Evolutionary conservation across 2,797 vertebrate species (phyloP).

Genomic region (Sebastiscus albofasciatus): DNA sequence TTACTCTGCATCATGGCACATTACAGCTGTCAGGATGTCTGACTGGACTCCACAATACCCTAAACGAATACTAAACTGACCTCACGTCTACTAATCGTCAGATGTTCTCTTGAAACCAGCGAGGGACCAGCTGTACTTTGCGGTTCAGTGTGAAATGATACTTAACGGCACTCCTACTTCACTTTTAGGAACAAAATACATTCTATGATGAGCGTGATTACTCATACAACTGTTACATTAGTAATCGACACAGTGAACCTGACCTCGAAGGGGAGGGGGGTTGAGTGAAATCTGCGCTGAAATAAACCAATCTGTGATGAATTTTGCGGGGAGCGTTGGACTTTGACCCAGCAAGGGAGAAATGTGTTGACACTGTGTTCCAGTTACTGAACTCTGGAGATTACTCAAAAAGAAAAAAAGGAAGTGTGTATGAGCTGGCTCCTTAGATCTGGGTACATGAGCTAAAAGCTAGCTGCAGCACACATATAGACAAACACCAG

Average conservation of each 20-base stretch:
- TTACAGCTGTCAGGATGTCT: conserved; percentile 34
- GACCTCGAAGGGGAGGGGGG: conserved; percentile 18
- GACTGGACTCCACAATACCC: conserved; percentile 47
- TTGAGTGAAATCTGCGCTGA: conserved; percentile 16
- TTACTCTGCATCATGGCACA: conserved; percentile 33
- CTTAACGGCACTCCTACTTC: conserved; percentile 45
- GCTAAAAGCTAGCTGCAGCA: conserved; percentile 71
- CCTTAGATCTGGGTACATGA: conserved; percentile 58
- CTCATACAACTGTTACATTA: conserved; percentile 48
- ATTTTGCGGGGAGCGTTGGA: conserved; percentile 40
- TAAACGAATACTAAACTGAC: conserved; percentile 49
- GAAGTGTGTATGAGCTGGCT: conserved; percentile 38
- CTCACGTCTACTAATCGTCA: conserved; percentile 47
- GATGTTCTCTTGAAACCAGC: conserved; percentile 37
- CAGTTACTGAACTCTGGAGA: conserved; percentile 47
- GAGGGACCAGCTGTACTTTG: conserved; percentile 21
- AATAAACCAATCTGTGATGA: conserved; percentile 45
- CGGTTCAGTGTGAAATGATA: conserved; percentile 47
- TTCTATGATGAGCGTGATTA: conserved; percentile 59
- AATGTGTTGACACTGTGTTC: conserved; percentile 53
- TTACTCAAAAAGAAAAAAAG: conserved; percentile 9
- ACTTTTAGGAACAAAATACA: conserved; percentile 61
- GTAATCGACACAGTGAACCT: conserved; percentile 51
- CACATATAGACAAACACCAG: conserved; percentile 66
- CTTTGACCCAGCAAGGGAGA: conserved; percentile 44